Evolutionary conservation across 1,140 invertebrate species (phyloP), one percentile per base, ranked within the genome.

Genomic region (Aradophagus sp.): DNA sequence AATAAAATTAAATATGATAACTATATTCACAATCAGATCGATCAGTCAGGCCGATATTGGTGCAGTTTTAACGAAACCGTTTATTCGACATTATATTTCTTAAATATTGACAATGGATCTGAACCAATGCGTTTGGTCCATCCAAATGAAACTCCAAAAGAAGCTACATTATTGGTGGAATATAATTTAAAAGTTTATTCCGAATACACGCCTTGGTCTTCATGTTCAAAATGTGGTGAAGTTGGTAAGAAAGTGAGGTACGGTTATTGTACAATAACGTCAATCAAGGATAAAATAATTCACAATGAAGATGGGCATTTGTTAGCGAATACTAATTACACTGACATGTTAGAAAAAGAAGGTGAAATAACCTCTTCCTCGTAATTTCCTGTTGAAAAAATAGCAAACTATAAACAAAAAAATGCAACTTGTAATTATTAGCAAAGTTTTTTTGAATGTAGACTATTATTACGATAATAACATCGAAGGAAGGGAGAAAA

Each of bases 161-260:
- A 73, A 52, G 45, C 77, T 2, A 59, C 74, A 61, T 19, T 76
- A 7, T 44, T 87, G 27, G 3, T 45, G 3, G 56, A 80, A 20
- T 80, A 80, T 26, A 78, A 83, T 67, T 55, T 87, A 45, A 77
- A 80, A 58, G 31, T 87, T 39, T 80, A 83, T 47, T 85, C 86
- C 5, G 75, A 79, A 34, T 92, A 90, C 89, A 83, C 83, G 1
- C 52, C 79, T 10, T 91, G 90, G 90, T 87, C 87, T 8, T 59
- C 82, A n/a, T 92, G 91, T 75, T 90, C 88, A 41, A 78, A 71
- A n/a, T 92, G 91, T 73, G 83, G 83, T 10, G 68, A 74, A 31
- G 82, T 88, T 36, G 89, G 89, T 0, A 86, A 84, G 70, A 81
- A 78, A 74, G 74, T 86, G 20, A 81, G 87, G 45, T 85, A 87